Evolutionary conservation across 2,797 vertebrate species (phyloP).

Genomic region (Pachyuromys duprasi): DNA sequence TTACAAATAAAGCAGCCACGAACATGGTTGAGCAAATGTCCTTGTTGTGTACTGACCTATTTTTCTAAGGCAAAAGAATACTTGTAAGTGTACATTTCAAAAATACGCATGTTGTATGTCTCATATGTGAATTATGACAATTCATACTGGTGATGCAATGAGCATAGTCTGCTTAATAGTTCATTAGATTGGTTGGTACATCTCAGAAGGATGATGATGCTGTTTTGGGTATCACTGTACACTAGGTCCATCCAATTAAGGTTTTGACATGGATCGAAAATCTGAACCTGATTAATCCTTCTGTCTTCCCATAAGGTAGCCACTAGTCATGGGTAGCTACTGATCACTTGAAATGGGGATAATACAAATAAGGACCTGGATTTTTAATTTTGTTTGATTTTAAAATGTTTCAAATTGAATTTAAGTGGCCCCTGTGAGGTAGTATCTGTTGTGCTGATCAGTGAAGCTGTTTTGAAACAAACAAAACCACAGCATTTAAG

Average conservation of each 20-base stretch:
- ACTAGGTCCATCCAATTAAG: neutral
- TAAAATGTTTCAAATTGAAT: constrained; percentile 24
- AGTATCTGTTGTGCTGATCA: neutral
- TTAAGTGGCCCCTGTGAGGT: neutral
- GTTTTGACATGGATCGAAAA: neutral
- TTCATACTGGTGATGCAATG: neutral
- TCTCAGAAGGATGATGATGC: neutral
- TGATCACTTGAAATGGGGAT: neutral
- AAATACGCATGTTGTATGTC: neutral
- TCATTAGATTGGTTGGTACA: neutral
- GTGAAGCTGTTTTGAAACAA: neutral
- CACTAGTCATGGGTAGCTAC: neutral
- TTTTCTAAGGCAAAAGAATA: neutral
- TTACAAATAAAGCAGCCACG: too few relatives aligned
- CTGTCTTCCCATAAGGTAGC: neutral
- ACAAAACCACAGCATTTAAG: neutral
- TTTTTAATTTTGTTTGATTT: constrained; percentile 28
- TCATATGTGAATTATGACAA: neutral
- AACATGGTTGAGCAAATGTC: too few relatives aligned
- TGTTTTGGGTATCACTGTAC: neutral
- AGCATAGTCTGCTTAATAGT: neutral
- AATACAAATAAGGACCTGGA: neutral
- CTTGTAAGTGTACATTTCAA: neutral
- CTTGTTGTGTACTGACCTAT: too few relatives aligned
- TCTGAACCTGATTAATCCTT: neutral